phyloP scores from a whole-genome alignment of 1,140 invertebrate genomes.

The Argopecten irradians region DNA sequence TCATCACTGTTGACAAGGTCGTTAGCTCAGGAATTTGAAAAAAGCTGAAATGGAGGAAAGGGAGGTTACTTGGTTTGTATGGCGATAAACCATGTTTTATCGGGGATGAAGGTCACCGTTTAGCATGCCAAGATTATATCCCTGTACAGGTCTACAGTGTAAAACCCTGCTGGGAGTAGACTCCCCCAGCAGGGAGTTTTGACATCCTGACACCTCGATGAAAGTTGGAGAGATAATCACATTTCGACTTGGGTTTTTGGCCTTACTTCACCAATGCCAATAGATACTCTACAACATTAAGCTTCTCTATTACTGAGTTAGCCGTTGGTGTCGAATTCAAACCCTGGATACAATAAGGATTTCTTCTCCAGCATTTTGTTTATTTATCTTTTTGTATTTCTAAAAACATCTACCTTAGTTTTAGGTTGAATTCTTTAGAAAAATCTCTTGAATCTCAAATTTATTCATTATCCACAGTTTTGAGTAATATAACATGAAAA shows the following conservation, averaged over 20 bases:
- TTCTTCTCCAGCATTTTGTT: not conserved
- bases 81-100: not conserved
- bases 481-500: not conserved
- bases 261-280: not conserved
- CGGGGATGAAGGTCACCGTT: not conserved
- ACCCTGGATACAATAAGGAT: not conserved
- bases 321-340: not conserved
- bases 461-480: not conserved
- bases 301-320: not conserved
- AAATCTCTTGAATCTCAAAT: not conserved
- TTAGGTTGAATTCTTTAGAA: not conserved
- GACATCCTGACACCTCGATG: not conserved
- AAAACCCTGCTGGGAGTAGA: not conserved
- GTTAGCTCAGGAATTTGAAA: slow-evolving; percentile 4
- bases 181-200: not conserved
- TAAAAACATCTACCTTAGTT: not conserved
- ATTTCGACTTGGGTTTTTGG: not conserved
- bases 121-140: slow-evolving; percentile 19
- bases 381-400: not conserved
- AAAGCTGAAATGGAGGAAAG: not conserved
- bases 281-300: not conserved
- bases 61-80: not conserved
- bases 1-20: not conserved
- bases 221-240: slow-evolving; percentile 9
- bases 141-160: not conserved